These are phyloP conservation scores for Fulmarus glacialis DNA, from an alignment of 2,113 vertebrate genomes.

Conservation along the genomic window DNA sequence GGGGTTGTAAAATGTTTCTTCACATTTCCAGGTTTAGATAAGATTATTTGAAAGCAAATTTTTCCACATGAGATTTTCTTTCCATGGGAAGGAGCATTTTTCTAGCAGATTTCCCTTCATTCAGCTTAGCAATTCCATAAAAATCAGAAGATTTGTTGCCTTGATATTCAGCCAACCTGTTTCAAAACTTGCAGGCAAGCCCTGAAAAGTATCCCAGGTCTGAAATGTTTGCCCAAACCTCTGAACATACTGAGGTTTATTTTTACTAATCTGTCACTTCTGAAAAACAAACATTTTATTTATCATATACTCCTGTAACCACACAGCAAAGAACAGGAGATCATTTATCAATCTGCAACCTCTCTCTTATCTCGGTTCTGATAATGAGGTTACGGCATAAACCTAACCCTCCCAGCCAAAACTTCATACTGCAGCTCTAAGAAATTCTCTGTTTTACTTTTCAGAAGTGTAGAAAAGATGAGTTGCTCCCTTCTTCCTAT, in stretches of 20 bases:
- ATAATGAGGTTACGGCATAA: neutral
- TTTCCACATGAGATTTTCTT: neutral
- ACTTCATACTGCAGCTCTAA: neutral
- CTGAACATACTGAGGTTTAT: neutral
- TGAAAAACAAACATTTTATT: neutral
- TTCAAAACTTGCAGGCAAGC: neutral
- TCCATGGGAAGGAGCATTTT: neutral
- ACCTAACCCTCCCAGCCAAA: neutral
- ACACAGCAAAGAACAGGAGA: neutral
- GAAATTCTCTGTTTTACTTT: constrained; percentile 35
- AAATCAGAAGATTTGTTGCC: neutral
- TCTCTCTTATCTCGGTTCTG: neutral
- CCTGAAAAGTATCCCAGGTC: neutral
- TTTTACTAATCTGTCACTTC: neutral
- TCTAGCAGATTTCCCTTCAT: neutral
- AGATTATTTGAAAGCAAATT: neutral
- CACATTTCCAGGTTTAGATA: neutral
- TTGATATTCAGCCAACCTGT: neutral
- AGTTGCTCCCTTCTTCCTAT: neutral
- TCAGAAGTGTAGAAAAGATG: neutral
- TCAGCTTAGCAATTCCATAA: neutral
- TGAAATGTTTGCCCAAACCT: neutral
- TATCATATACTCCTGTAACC: neutral
- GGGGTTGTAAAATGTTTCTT: neutral
- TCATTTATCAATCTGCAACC: neutral